Base-by-base conservation (phyloP, 1,140 invertebrate genomes). In the Drosophila littoralis region DNA sequence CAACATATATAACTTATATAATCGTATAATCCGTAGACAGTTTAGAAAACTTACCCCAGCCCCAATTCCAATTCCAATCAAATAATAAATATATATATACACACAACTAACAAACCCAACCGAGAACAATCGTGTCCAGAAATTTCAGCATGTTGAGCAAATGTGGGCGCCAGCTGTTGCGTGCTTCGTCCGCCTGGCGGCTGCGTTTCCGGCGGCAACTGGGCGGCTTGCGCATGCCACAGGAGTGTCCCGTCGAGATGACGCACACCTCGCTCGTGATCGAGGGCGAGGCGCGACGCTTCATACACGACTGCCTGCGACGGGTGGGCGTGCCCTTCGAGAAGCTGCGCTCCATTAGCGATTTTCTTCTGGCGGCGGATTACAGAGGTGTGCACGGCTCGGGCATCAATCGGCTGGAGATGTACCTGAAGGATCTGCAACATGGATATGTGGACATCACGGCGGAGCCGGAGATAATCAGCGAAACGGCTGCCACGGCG, bases 351-450 rank as follows among this genome's bases (percentile, higher is more conserved):
- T 93, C 93, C 48, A 93, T 98, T 42, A 96, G 96, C 0, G 95
- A 97, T 71, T 93, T 97, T 54, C 92, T 98, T 10, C 93, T 97
- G 55, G 95, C 95, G 48, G 97, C 97, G 9, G 98, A 98, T 91
- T 95, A 95, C 75, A 91, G 97, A 32, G 97, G 97, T 8, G 96
- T 98, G 89, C 97, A 95, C 77, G 98, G 97, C 81, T 97, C 98
- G 93, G 98, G 97, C 12, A 93, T 98, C 55, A 98, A 98, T 91
- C 94, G 97, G 84, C 91, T 98, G 71, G 96, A 95, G 54, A 93
- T 95, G 85, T 96, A 96, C 84, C 91, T 96, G 1, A 93, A 93
- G 59, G 95, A 96, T 59, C 93, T 96, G 8, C 57, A 92, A 52
- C 79, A 75, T 2, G 93, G 90, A 13, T 88, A 74, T 48, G 94